Conservation (phyloP, 1,140 invertebrate species). For the Diplogasteroides magnus region DNA sequence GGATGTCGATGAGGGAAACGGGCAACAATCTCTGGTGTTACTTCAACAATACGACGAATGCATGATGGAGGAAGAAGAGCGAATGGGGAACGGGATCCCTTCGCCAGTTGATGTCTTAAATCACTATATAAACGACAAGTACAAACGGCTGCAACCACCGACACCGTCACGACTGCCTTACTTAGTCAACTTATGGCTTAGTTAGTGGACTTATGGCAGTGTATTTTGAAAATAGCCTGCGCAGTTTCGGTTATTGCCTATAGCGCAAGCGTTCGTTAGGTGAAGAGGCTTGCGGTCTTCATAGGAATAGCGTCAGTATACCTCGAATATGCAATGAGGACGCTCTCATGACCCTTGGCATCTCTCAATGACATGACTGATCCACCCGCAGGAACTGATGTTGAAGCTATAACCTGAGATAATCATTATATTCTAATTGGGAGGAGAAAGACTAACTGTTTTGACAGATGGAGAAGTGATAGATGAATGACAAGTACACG, state of each 20-base stretch:
- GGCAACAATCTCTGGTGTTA: conserved; percentile 15
- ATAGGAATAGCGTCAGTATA: too few relatives aligned
- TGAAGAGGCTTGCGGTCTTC: too few relatives aligned
- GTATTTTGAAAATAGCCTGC: too few relatives aligned
- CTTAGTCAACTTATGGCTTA: too few relatives aligned
- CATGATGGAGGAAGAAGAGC: conserved; percentile 15
- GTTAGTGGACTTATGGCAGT: too few relatives aligned
- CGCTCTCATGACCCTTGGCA: conserved; percentile 15
- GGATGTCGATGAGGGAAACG: conserved; percentile 16
- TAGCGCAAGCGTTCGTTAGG: too few relatives aligned
- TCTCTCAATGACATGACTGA: conserved; percentile 12
- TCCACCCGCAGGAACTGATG: conserved; percentile 11
- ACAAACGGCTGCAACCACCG: too few relatives aligned
- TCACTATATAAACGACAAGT: neutral
- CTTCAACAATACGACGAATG: conserved; percentile 2
- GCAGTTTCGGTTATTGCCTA: too few relatives aligned
- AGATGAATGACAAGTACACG: neutral
- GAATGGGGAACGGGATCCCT: conserved; percentile 4
- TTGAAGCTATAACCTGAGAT: conserved; percentile 12
- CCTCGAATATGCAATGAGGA: conserved; percentile 15
- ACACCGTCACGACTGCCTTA: too few relatives aligned
- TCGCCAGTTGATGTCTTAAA: neutral
- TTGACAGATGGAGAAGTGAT: neutral
- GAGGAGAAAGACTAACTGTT: neutral
- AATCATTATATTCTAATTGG: neutral